Conservation (phyloP, 2,888 invertebrate genomes). For the Dolomedes plantarius region DNA sequence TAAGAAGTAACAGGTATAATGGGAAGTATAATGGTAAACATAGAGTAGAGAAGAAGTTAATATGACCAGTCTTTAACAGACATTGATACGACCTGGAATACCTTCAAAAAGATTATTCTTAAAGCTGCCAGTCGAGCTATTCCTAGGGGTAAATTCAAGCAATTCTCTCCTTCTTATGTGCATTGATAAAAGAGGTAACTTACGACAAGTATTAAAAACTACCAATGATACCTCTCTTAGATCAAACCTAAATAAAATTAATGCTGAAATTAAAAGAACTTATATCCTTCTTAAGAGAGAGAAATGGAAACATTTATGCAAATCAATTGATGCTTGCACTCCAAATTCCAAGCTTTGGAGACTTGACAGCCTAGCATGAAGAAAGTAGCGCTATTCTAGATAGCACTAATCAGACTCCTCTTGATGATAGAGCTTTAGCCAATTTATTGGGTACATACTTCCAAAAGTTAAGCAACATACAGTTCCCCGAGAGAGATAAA, state of each 20-base stretch:
- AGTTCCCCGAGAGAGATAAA: background rate
- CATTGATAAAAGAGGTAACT: no score
- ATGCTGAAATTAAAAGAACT: background rate
- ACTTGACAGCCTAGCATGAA: background rate
- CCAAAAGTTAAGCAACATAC: background rate
- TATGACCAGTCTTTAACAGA: background rate
- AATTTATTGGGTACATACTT: no score
- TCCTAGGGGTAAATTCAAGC: no score
- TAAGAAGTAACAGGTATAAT: no score
- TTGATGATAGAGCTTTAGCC: background rate
- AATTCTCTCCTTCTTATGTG: no score
- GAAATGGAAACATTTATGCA: background rate
- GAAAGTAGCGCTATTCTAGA: background rate
- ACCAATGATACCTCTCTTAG: background rate
- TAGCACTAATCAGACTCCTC: background rate
- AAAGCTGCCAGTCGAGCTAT: no score
- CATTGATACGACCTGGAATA: no score
- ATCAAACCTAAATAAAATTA: slow-evolving; percentile 1
- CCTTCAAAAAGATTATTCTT: no score
- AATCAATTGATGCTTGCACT: background rate
- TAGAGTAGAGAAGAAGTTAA: no score
- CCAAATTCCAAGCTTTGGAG: background rate
- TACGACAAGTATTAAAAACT: background rate
- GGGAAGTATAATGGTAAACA: no score
- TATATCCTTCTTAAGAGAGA: background rate